These are phyloP conservation scores for Carettochelys insculpta DNA, from an alignment of 2,113 vertebrate species.

Conservation along the genomic window DNA sequence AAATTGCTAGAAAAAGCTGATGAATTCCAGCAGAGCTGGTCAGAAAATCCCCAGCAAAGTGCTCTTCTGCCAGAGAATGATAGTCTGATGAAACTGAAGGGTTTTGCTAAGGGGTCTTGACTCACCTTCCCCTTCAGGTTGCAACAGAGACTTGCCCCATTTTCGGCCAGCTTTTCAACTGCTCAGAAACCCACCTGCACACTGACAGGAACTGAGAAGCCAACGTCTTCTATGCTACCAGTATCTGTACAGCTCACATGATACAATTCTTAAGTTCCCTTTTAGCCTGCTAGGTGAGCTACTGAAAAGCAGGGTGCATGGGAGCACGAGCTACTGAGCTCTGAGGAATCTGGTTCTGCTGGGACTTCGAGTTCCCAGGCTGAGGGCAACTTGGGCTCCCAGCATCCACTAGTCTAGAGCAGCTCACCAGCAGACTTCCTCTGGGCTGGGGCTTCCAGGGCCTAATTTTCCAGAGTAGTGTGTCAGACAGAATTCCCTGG, in stretches of 20 bases:
- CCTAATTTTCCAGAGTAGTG: not conserved
- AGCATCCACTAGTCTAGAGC: not conserved
- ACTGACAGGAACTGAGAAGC: not conserved
- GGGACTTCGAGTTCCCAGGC: not conserved
- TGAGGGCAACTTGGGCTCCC: not conserved
- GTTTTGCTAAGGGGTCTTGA: too few species aligned
- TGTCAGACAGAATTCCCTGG: not conserved
- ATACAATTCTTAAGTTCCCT: too few species aligned
- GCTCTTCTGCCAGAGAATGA: not conserved
- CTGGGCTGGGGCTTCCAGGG: not conserved
- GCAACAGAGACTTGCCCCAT: not conserved
- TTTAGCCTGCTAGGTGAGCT: too few species aligned
- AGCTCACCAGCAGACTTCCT: not conserved
- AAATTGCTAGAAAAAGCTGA: accelerated
- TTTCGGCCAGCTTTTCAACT: not conserved
- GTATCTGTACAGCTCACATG: not conserved
- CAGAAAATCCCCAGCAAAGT: not conserved
- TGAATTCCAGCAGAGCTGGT: not conserved
- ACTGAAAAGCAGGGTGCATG: not conserved
- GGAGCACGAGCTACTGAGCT: not conserved
- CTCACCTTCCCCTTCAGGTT: too few species aligned
- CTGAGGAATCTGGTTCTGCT: not conserved
- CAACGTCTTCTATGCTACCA: not conserved
- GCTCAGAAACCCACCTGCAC: not conserved
- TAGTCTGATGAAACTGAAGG: not conserved